Percentiles rank a stretch among this genome's conserved stretches.
Conservation (phyloP, 2,113 vertebrate genomes). For the Crotophaga sulcirostris region DNA sequence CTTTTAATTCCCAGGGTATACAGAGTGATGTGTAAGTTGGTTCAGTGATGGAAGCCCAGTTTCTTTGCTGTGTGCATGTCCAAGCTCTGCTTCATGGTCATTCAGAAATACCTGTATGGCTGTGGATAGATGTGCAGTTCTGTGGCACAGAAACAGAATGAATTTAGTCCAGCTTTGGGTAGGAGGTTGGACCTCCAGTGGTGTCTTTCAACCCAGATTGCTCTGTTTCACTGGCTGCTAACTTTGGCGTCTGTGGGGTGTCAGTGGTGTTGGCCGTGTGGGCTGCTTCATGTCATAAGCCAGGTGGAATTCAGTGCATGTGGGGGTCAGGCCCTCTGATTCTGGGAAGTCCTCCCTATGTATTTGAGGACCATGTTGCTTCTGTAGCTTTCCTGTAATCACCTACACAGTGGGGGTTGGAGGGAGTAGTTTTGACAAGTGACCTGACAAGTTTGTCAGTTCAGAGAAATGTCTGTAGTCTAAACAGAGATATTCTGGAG, state of each 20-base stretch:
- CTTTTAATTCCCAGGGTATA: too few relatives aligned
- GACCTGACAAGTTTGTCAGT: not conserved
- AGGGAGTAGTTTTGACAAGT: not conserved
- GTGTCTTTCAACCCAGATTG: accelerated
- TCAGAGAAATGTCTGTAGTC: accelerated
- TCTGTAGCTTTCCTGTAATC: not conserved
- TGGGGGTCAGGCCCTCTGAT: not conserved
- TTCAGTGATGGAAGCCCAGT: not conserved
- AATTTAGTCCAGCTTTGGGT: not conserved
- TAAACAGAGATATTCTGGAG: not conserved
- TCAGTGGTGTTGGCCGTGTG: not conserved
- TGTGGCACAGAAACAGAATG: not conserved
- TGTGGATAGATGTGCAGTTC: not conserved
- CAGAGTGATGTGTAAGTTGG: accelerated
- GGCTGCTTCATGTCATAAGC: accelerated
- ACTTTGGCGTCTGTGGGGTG: accelerated
- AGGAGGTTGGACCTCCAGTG: not conserved
- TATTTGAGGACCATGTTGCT: not conserved
- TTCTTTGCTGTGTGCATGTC: accelerated
- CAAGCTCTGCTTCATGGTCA: accelerated
- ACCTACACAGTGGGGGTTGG: not conserved
- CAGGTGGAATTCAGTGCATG: accelerated
- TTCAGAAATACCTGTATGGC: not conserved
- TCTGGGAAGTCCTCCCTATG: not conserved
- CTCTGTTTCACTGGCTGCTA: accelerated